Evolutionary conservation across 2,888 invertebrate genomes (phyloP).

Genomic region (Myopa tessellatipennis): DNA sequence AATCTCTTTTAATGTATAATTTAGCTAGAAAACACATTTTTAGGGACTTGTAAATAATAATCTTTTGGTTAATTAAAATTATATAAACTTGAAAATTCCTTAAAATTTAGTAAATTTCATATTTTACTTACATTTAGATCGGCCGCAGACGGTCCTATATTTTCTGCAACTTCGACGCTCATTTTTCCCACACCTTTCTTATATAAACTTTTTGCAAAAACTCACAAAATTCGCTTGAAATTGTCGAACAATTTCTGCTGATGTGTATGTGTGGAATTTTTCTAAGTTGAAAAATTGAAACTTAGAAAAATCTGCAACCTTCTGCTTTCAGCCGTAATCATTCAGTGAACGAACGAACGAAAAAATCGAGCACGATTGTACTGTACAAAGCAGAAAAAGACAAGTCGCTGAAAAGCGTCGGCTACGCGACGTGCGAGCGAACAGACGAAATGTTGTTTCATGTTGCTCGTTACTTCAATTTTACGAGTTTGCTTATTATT

Average conservation of each 20-base stretch:
- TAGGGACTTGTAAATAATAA: not conserved
- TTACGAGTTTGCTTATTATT: constrained; percentile 8
- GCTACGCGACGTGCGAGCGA: constrained; percentile 33
- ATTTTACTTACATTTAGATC: constrained; percentile 61
- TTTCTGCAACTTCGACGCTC: constrained; percentile 62
- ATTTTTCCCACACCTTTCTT: constrained; percentile 50
- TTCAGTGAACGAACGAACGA: constrained; percentile 18
- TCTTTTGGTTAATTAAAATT: constrained; percentile 47
- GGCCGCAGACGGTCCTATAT: constrained; percentile 37
- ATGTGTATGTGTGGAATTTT: constrained; percentile 44
- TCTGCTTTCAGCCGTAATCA: not conserved
- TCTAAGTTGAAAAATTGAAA: constrained; percentile 52
- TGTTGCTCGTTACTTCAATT: constrained; percentile 9
- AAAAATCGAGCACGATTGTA: constrained; percentile 46
- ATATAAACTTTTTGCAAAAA: constrained; percentile 21
- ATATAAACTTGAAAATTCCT: constrained; percentile 50
- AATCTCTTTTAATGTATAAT: no score
- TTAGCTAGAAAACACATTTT: no score
- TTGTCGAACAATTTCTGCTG: constrained; percentile 38
- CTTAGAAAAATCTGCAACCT: constrained; percentile 54
- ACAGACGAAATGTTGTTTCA: constrained; percentile 18
- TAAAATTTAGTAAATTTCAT: constrained; percentile 36
- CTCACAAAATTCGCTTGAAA: constrained; percentile 18
- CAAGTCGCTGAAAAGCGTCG: constrained; percentile 54
- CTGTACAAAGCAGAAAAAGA: constrained; percentile 55